Evolutionary conservation across 2,888 invertebrate species (phyloP).

Genomic region (Caenorhabditis uteleia): DNA sequence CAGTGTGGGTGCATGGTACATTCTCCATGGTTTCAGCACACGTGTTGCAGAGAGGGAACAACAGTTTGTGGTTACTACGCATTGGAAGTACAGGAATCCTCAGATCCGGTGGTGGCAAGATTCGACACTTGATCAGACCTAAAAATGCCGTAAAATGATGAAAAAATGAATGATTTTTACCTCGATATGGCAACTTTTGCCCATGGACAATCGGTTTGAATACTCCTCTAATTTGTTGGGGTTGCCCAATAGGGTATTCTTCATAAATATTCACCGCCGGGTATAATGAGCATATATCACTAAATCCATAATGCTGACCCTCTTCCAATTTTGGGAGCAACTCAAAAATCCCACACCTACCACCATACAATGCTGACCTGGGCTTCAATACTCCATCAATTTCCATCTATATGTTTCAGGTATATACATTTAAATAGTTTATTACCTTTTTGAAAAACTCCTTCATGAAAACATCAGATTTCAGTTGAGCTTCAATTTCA

Average conservation of each 20-base stretch:
- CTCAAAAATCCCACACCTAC: neutral
- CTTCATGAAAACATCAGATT: no score
- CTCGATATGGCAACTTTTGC: neutral
- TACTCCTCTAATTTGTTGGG: neutral
- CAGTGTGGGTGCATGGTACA: neutral
- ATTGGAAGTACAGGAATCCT: neutral
- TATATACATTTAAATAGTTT: no score
- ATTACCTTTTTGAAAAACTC: no score
- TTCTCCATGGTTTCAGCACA: neutral
- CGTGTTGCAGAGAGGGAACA: neutral
- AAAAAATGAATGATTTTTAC: no score
- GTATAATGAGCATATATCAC: neutral
- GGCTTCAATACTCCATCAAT: no score
- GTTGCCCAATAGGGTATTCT: neutral
- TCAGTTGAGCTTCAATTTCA: no score
- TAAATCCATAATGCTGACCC: no score
- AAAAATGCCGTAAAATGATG: no score
- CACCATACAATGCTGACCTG: no score
- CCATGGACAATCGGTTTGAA: neutral
- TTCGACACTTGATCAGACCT: neutral
- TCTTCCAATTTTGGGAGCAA: neutral
- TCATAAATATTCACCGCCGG: neutral
- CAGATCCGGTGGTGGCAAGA: neutral
- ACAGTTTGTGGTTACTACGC: neutral
- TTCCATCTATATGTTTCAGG: no score